Percentiles rank a stretch among this genome's conserved stretches.
These are phyloP conservation scores for Pachypsylla venusta DNA, from an alignment of 1,140 invertebrate species.

Conservation along the genomic window DNA sequence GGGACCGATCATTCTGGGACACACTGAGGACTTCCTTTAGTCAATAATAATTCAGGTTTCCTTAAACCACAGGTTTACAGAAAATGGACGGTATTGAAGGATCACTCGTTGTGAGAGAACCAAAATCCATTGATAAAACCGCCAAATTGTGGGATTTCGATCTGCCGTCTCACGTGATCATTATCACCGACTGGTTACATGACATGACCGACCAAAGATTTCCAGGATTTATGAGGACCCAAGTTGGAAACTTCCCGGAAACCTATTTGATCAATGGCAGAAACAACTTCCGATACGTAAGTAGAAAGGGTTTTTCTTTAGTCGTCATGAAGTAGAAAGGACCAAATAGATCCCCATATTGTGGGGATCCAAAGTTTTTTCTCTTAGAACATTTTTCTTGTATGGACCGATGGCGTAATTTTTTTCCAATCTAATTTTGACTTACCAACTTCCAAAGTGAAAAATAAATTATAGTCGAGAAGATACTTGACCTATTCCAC, in stretches of 20 bases:
- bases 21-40: too few species aligned
- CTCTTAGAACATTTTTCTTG: too few species aligned
- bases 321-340: too few species aligned
- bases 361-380: too few species aligned
- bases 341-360: too few species aligned
- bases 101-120: background rate
- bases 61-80: background rate
- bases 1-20: too few species aligned
- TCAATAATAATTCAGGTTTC: too few species aligned
- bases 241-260: slow-evolving; percentile 31
- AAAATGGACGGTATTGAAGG: slow-evolving; percentile 1
- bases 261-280: slow-evolving; percentile 36
- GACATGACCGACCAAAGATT: slow-evolving; percentile 23
- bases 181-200: slow-evolving; percentile 38
- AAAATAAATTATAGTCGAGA: too few species aligned
- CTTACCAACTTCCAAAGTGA: too few species aligned
- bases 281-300: slow-evolving; percentile 22
- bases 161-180: slow-evolving; percentile 35
- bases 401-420: too few species aligned
- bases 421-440: too few species aligned
- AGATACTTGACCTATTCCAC: too few species aligned
- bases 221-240: slow-evolving; percentile 11
- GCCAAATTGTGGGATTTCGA: slow-evolving; percentile 34
- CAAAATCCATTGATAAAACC: background rate
- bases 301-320: background rate